These are phyloP conservation scores for Serinus canaria DNA, from an alignment of 2,113 vertebrate species.

Conservation along the genomic window DNA sequence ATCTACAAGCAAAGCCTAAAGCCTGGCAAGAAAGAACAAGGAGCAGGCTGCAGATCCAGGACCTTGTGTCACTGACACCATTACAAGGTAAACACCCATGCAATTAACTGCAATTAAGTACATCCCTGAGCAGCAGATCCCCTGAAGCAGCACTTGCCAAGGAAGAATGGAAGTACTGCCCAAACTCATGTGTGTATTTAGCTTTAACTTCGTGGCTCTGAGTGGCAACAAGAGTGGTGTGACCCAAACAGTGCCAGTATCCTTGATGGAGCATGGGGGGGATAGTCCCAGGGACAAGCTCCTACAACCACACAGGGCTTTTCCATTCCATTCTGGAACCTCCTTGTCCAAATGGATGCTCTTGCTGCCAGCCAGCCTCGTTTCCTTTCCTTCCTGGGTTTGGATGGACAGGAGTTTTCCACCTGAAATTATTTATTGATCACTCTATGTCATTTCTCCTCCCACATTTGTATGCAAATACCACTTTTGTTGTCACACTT, in stretches of 20 bases:
- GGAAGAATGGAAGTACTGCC: background rate
- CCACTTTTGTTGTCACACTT: background rate
- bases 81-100: background rate
- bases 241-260: rapidly evolving
- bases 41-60: background rate
- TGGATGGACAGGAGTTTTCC: background rate
- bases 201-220: background rate
- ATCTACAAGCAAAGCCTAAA: background rate
- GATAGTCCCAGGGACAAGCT: rapidly evolving
- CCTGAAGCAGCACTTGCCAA: background rate
- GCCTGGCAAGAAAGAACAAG: background rate
- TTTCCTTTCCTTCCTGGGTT: background rate
- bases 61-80: background rate
- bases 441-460: background rate
- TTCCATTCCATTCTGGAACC: background rate
- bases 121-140: background rate
- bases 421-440: background rate
- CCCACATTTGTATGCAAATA: background rate
- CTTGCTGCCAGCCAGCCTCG: background rate
- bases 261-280: background rate
- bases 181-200: background rate
- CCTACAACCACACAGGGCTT: background rate
- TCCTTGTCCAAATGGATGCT: background rate
- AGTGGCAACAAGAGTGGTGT: background rate
- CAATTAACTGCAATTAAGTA: background rate